Evolutionary conservation across 1,140 invertebrate genomes (phyloP), one percentile per base, ranked within the genome.

Genomic region (Popillia japonica): DNA sequence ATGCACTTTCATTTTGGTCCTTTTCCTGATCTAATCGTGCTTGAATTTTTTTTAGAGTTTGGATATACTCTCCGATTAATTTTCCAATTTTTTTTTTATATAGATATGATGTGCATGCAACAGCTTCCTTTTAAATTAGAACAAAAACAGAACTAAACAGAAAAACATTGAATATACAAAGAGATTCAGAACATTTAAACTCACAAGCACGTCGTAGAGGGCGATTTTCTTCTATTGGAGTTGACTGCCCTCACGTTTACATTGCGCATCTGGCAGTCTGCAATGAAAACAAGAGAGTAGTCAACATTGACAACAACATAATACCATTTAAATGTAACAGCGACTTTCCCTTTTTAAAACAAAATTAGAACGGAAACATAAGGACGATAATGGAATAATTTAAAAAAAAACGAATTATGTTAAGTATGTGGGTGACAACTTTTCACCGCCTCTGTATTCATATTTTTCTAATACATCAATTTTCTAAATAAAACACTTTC

Each of bases 191-290:
- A 64, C 61, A 64, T 22, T 64, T 82, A 84, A 80, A 92, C 90
- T 91, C 90, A 91, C 90, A 91, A 92, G 90, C 90, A 92, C 88
- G 90, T 90, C 89, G 90, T 90, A 86, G 90, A 89, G 87, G 90
- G 87, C 88, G 90, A 88, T 91, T 91, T 91, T 89, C 90, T 91
- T 90, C 91, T 89, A 89, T 92, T 92, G 89, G 89, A 88, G 90
- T 91, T 91, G 90, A 91, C 90, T 90, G 91, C 91, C 91, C 91
- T 92, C 89, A 91, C 90, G 90, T 91, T 92, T 90, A 91, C 91
- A 92, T 92, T 92, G 89, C 91, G 90, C 90, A 90, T 91, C 90
- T 92, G 91, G 90, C 89, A 92, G 90, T 92, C 91, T 92, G 90
- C 90, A 92, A 92, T 91, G 90, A 88, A 86, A 88, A 88, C 87